These are phyloP conservation scores for Dolichoris vasculosae DNA, from an alignment of 1,140 invertebrate species.

Conservation along the genomic window DNA sequence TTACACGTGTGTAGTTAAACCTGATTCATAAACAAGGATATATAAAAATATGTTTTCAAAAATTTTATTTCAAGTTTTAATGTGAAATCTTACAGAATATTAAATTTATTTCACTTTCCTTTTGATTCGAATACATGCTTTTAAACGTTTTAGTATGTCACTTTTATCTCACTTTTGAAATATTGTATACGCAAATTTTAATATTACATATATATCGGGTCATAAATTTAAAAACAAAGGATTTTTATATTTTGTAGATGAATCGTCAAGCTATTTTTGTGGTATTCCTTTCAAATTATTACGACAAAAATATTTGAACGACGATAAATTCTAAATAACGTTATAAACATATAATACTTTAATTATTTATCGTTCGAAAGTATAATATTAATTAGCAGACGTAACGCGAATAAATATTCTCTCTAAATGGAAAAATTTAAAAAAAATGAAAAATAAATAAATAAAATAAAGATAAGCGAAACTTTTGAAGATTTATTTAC, in stretches of 20 bases:
- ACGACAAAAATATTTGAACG: not conserved
- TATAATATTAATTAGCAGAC: not conserved
- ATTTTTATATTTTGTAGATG: not conserved
- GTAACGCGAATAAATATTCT: not conserved
- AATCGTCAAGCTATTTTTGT: not conserved
- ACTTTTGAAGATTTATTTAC: conserved; percentile 38
- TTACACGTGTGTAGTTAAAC: no score
- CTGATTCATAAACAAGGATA: no score
- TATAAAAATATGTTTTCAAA: no score
- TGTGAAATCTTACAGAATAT: not conserved
- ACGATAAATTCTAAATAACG: not conserved
- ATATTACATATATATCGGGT: not conserved
- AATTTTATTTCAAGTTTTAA: not conserved
- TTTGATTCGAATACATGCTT: not conserved
- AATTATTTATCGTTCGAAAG: not conserved
- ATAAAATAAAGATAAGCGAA: no score
- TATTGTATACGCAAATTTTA: not conserved
- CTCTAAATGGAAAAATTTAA: not conserved
- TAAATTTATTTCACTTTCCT: conserved; percentile 1
- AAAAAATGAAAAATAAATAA: not conserved
- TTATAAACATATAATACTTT: not conserved
- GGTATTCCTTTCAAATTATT: not conserved
- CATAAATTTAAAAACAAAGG: not conserved
- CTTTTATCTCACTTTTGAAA: conserved; percentile 7
- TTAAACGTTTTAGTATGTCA: not conserved